Conservation (phyloP, 1,140 invertebrate genomes). For the Pseudomyrmex cubaensis region DNA sequence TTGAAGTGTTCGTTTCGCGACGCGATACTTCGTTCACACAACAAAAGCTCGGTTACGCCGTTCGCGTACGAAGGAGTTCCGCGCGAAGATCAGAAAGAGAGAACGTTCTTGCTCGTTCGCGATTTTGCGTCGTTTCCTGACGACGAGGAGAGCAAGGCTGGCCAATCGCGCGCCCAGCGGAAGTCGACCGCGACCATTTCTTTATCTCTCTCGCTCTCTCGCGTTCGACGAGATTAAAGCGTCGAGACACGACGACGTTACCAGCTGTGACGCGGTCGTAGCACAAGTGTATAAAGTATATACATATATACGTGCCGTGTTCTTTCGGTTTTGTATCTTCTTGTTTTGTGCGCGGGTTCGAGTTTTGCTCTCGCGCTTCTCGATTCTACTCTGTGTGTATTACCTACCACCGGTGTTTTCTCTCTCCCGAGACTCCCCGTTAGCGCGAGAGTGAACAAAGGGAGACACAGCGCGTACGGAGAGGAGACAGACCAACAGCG, state of each 20-base stretch:
- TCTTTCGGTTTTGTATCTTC: constrained; percentile 15
- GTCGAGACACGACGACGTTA: constrained; percentile 19
- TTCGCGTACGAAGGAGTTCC: background rate
- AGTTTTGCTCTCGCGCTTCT: constrained; percentile 32
- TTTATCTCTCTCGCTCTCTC: background rate
- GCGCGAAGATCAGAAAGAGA: background rate
- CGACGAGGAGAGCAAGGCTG: constrained; percentile 4
- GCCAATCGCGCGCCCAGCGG: constrained; percentile 21
- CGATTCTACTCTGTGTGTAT: constrained; percentile 40
- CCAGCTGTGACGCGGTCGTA: constrained; percentile 32
- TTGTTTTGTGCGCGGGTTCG: constrained; percentile 7
- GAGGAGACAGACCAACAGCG: constrained; percentile 36
- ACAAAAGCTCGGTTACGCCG: constrained; percentile 45
- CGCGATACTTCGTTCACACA: background rate
- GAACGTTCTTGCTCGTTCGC: background rate
- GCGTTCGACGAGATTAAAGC: background rate
- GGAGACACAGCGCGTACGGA: constrained; percentile 16
- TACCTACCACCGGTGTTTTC: constrained; percentile 36
- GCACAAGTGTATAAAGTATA: constrained; percentile 20
- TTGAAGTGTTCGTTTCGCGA: constrained; percentile 47
- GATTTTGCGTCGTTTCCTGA: constrained; percentile 32
- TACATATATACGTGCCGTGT: constrained; percentile 7
- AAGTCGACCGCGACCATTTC: constrained; percentile 29
- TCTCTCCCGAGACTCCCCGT: constrained; percentile 33
- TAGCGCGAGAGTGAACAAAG: constrained; percentile 69